Conservation (phyloP, 2,888 invertebrate species). For the Meiosimyza platycephala region DNA sequence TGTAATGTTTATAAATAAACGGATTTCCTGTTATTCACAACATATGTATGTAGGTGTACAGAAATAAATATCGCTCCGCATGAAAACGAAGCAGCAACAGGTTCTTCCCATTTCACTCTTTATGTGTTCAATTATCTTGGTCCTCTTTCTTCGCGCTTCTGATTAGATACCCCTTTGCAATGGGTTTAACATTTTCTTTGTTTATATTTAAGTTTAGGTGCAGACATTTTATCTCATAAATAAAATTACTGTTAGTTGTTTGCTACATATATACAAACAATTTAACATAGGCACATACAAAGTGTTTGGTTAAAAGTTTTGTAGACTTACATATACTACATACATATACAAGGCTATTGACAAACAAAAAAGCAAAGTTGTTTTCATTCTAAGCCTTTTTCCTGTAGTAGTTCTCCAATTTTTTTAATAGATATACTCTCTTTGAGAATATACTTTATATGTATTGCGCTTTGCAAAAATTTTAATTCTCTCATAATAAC, state of each 20-base stretch:
- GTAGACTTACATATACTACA: background rate
- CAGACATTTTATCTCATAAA: background rate
- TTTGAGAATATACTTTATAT: no score
- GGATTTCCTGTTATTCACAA: slow-evolving; percentile 1
- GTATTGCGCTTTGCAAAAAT: no score
- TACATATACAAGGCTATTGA: background rate
- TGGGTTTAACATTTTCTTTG: no score
- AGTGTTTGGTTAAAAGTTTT: background rate
- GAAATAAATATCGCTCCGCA: background rate
- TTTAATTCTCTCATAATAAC: no score
- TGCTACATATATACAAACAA: background rate
- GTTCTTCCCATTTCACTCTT: slow-evolving; percentile 37
- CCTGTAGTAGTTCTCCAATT: no score
- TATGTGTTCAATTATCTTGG: background rate
- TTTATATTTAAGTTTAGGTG: no score
- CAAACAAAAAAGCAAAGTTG: background rate
- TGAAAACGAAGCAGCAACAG: slow-evolving; percentile 36
- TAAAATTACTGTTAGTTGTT: slow-evolving; percentile 7
- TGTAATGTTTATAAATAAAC: background rate
- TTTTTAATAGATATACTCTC: no score
- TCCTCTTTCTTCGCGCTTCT: background rate
- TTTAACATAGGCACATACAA: background rate
- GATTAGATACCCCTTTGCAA: background rate
- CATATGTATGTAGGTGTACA: background rate
- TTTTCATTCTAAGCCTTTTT: no score